Evolutionary conservation across 1,140 invertebrate genomes (phyloP), one percentile per base, ranked within the genome.

Genomic region (Orchesella cincta): DNA sequence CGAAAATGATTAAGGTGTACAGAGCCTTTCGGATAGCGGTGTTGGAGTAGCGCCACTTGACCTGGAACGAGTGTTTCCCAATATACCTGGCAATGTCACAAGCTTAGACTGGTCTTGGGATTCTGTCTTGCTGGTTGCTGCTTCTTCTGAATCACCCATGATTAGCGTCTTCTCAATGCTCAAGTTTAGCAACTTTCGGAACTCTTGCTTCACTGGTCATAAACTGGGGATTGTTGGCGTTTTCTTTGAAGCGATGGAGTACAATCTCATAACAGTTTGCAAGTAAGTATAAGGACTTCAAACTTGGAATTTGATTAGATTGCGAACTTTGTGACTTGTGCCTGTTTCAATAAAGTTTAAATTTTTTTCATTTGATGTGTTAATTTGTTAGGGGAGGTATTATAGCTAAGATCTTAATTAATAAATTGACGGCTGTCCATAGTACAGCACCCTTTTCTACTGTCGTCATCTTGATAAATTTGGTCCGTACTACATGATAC

Each of bases 51-150:
- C 29, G 26, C 29, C 29, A 23, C 62, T n/a, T 8, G 62, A 67
- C 2, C 90, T 98, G 87, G 91, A 94, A 84, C 86, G 91, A 77
- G 91, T 93, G 1, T 96, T 85, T 89, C 92, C 81, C 92, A 91
- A 46, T 88, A 92, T 29, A 90, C 89, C 79, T 93, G 96, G 86
- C 91, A 12, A 94, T 77, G 92, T 93, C 0, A 93, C 92, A 0
- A 95, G 90, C 84, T 82, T 98, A 26, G 91, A 94, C 85, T 98
- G 97, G 97, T 96, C 95, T 0, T 89, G 88, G 54, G 96, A 98
- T 86, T 98, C 96, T 0, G 92, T 84, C 89, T 90, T 67, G 3
- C 26, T 54, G 46, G 33, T 36, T 33, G 31, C 29, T 1, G 74
- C 14, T 8, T 57, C 39, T 23, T 31, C 20, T 46, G 51, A 54